Evolutionary conservation across 1,140 invertebrate genomes (phyloP).

Genomic region (Megalonaias nervosa): DNA sequence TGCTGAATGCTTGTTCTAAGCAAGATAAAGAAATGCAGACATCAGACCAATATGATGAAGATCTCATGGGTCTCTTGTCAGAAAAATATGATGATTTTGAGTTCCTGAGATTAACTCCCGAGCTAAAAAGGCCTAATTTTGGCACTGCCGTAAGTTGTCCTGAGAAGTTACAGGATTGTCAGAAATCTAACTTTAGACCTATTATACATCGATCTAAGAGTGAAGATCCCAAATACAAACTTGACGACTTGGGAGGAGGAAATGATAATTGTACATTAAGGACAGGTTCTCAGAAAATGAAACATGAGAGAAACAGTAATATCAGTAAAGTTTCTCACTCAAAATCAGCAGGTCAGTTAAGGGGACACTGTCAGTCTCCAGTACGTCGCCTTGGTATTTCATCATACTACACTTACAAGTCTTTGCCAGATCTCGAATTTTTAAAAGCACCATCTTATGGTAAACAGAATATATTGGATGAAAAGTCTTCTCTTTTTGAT

Average conservation of each 20-base stretch:
- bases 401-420: constrained; percentile 51
- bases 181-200: neutral
- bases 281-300: neutral
- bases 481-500: constrained; percentile 24
- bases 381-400: constrained; percentile 20
- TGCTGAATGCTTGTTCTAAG: neutral
- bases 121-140: constrained; percentile 15
- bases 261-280: neutral
- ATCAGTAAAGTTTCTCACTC: constrained; percentile 19
- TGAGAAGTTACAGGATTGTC: neutral
- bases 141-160: constrained; percentile 4
- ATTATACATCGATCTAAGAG: constrained; percentile 48
- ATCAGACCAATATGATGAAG: constrained; percentile 40
- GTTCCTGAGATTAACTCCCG: constrained; percentile 28
- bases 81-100: constrained; percentile 46
- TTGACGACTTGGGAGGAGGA: neutral
- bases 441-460: constrained; percentile 1
- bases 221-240: constrained; percentile 28
- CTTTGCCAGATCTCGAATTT: constrained; percentile 63
- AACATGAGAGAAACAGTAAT: constrained; percentile 6
- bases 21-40: constrained; percentile 53
- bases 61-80: constrained; percentile 55
- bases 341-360: constrained; percentile 19
- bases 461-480: too few relatives aligned
- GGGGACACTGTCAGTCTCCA: constrained; percentile 6